Base-by-base conservation (phyloP, 2,888 invertebrate species). In the Gnatocerus cornutus region DNA sequence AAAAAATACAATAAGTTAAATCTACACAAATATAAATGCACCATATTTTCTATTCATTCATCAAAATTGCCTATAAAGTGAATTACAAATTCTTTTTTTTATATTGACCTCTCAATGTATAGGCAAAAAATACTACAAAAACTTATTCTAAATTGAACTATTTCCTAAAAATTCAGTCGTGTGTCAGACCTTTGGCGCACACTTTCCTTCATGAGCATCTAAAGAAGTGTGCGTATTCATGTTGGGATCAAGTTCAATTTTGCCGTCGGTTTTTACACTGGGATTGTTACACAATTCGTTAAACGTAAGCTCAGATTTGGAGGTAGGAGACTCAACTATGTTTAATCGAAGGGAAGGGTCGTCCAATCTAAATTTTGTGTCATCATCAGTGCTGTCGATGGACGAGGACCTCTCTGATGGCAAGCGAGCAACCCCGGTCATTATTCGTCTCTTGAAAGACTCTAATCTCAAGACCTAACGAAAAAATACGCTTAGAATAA, bases 401-500 rank as follows among this genome's bases (percentile, higher is more conserved):
- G 83, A 80, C 14, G 83, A 83, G 37, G 84, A 81, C 50, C 84
- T 77, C 69, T 80, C 80, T 21, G 80, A 78, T 39, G 80, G 81
- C 37, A 81, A 73, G 46, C 82, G 81, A 56, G 56, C 73, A 21
- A 77, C 77, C 14, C 72, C 73, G 64, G 74, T 81, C 72, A 87
- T 90, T 85, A 87, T 87, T 78, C 87, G 89, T 82, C 86, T 87
- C 84, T 86, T 89, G 88, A 90, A 90, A 71, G 89, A 89, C 81
- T 92, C 91, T 85, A 92, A 84, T 85, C 92, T 91, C 90, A 92
- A 89, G 88, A 92, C 89, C 92, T 92, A 84, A 48, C 52, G 62
- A 13, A 66, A 41, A 33, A 65, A 46, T n/a, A 41, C 39, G 48
- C 29, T 63, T 63, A 43, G 27, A 21, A 7, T 37, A 8, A 21